Evolutionary conservation across 2,888 invertebrate species (phyloP), one percentile per base, ranked within the genome.

Genomic region (Apamea anceps): DNA sequence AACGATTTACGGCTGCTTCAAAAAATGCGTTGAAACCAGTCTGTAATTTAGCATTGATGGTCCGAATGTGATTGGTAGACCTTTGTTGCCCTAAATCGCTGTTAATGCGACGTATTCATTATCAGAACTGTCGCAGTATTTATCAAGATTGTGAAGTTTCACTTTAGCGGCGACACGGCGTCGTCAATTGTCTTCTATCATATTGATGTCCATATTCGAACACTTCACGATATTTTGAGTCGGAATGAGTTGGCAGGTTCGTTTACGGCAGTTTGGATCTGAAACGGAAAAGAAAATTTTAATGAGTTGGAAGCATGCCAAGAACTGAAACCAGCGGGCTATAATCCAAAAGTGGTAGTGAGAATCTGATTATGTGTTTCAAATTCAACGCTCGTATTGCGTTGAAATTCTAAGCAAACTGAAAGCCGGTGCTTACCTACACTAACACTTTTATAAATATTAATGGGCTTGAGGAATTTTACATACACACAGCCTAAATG

Each of bases 1-100:
- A 85, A 85, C 82, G 95, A 97, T 97, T 98, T 98, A 99, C 98
- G 99, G 99, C 97, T 99, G 99, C 97, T 99, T 99, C 96, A 99
- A 97, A 96, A 99, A 99, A 97, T 99, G 99, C 95, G 99, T 99
- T 95, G 99, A 98, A 90, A 99, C 99, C 94, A 99, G 98, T 97
- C 99, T 98, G 98, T 99, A 98, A 97, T 98, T 99, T 98, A 99
- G 98, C 99, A 99, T 99, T 96, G 96, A 97, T 92, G 91, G 92
- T 85, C 91, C 87, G 97, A 92, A 87, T 85, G 90, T 93, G 92
- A 92, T 94, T 93, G 90, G 90, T 87, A 89, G 93, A 96, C 95
- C 94, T 93, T 90, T 86, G 89, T 93, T 93, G 95, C 95, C 93
- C 93, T 84, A 86, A 85, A 81, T 85, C 90, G 88, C 92, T 87